Evolutionary conservation across 1,140 invertebrate species (phyloP).

Genomic region (Bombus vancouverensis): DNA sequence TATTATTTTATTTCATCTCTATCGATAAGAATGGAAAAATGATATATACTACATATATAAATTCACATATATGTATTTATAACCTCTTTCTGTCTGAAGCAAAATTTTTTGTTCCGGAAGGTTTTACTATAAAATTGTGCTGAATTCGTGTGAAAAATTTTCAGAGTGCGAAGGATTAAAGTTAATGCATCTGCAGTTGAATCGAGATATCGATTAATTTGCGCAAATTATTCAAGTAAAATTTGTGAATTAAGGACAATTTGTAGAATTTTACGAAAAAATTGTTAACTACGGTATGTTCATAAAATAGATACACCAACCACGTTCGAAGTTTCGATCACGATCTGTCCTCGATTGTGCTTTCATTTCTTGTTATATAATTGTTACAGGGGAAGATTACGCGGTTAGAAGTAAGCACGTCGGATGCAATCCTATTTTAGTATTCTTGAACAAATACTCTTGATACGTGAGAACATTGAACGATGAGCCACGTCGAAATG

Average conservation of each 20-base stretch:
- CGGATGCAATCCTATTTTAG: constrained; percentile 8
- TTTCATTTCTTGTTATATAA: constrained; percentile 13
- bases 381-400: background rate
- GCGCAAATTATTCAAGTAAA: background rate
- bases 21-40: background rate
- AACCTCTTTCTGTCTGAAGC: too few relatives aligned
- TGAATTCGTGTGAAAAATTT: too few relatives aligned
- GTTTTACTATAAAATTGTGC: too few relatives aligned
- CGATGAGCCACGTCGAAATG: constrained; percentile 2
- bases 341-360: background rate
- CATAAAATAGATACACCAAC: background rate
- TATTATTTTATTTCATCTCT: background rate
- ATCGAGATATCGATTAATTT: background rate
- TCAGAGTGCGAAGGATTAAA: too few relatives aligned
- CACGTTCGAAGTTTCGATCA: background rate
- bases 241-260: background rate
- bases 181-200: background rate
- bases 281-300: too few relatives aligned
- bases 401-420: background rate
- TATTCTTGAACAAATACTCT: constrained; percentile 25
- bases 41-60: background rate
- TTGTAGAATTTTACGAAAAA: background rate
- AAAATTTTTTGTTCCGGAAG: too few relatives aligned
- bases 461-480: constrained; percentile 6
- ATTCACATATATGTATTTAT: too few relatives aligned